Conservation (phyloP, 2,888 invertebrate species). For the Entomobrya multifasciata region DNA sequence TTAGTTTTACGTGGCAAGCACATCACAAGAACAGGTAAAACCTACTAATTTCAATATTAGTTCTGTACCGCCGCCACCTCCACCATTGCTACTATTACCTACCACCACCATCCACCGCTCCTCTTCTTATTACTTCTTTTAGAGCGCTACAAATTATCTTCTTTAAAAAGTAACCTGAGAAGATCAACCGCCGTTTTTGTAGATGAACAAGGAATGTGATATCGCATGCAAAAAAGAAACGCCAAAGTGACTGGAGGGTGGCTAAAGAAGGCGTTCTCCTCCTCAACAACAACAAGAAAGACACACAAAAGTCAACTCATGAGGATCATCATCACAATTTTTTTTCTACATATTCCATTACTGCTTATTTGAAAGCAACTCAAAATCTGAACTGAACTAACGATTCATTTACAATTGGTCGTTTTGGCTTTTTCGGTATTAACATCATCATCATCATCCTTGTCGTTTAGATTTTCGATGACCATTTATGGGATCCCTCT, state of each 20-base stretch:
- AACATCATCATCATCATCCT: conserved; percentile 48
- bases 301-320: conserved; percentile 16
- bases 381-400: neutral
- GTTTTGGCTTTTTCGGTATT: conserved; percentile 62
- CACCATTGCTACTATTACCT: neutral
- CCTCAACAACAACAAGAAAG: conserved; percentile 18
- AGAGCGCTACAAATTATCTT: conserved; percentile 31
- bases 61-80: conserved; percentile 12
- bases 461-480: conserved; percentile 34
- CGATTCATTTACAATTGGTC: conserved; percentile 5
- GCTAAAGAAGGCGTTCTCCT: conserved; percentile 59
- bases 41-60: conserved; percentile 57
- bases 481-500: conserved; percentile 33
- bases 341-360: neutral
- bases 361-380: conserved; percentile 11
- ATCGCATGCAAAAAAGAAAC: conserved; percentile 47
- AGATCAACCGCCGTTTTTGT: neutral
- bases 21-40: neutral
- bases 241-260: conserved; percentile 69
- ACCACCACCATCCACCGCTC: conserved; percentile 17
- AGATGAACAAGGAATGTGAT: conserved; percentile 17
- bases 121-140: neutral
- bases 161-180: conserved; percentile 33
- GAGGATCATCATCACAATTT: neutral
- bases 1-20: conserved; percentile 40